Conservation (phyloP, 1,140 invertebrate genomes). For the Pseudomyrmex pallidus region DNA sequence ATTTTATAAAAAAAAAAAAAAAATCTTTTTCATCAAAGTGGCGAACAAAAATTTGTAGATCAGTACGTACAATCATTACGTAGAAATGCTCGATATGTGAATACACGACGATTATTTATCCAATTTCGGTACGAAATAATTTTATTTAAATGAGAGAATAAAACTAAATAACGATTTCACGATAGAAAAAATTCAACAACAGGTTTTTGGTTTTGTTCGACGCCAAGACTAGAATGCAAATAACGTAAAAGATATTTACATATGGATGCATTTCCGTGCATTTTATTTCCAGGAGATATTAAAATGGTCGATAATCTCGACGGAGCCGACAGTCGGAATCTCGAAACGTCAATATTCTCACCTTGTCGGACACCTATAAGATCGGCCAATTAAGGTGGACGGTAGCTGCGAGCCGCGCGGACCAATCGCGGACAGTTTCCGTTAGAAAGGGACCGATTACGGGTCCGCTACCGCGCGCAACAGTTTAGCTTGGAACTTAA, state of each 20-base stretch:
- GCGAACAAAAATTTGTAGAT: too few relatives aligned
- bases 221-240: neutral
- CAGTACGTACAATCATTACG: too few relatives aligned
- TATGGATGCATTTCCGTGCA: neutral
- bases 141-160: neutral
- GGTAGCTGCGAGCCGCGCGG: slow-evolving; percentile 55
- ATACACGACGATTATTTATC: too few relatives aligned
- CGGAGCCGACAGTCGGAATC: slow-evolving; percentile 9
- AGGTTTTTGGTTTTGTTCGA: neutral
- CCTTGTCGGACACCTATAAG: slow-evolving; percentile 40
- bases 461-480: slow-evolving; percentile 69
- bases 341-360: slow-evolving; percentile 41
- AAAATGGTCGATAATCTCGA: neutral
- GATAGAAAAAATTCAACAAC: neutral
- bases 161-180: neutral
- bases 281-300: slow-evolving; percentile 1
- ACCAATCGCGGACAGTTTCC: slow-evolving; percentile 67
- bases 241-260: neutral
- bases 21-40: too few relatives aligned
- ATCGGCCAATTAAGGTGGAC: slow-evolving; percentile 65
- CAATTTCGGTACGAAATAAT: neutral
- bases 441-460: slow-evolving; percentile 69
- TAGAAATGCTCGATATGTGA: too few relatives aligned
- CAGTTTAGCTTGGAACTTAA: slow-evolving; percentile 68
- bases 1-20: too few relatives aligned